A percentile compares a stretch with the other conserved stretches of the same genome.
These are phyloP conservation scores for Chiloscyllium punctatum DNA, from an alignment of 2,797 vertebrate genomes.

Conservation along the genomic window DNA sequence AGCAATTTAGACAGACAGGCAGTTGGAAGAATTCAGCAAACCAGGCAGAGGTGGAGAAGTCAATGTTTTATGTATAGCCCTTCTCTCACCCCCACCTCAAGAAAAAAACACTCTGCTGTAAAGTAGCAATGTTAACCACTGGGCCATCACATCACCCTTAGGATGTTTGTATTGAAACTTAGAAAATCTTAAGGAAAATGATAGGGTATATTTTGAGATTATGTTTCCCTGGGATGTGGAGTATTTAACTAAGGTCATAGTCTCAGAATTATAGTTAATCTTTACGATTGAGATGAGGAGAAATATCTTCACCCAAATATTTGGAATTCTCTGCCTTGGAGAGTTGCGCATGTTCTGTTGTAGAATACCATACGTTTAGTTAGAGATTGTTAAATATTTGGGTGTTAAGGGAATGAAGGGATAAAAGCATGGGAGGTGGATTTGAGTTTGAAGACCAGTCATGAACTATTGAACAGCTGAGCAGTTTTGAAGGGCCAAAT, in stretches of 20 bases:
- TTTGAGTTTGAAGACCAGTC: background rate
- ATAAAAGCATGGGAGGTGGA: background rate
- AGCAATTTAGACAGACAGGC: too few relatives aligned
- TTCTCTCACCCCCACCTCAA: too few relatives aligned
- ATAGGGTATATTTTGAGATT: background rate
- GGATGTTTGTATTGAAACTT: background rate
- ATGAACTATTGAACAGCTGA: background rate
- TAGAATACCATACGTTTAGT: background rate
- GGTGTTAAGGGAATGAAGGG: background rate
- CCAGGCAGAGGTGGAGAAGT: too few relatives aligned
- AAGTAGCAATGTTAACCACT: too few relatives aligned
- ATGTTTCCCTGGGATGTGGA: background rate
- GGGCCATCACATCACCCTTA: too few relatives aligned
- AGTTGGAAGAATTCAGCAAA: too few relatives aligned
- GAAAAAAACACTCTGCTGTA: too few relatives aligned
- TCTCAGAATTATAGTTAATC: background rate
- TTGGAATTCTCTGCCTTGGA: background rate
- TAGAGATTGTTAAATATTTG: background rate
- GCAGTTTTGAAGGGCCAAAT: background rate
- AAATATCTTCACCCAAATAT: background rate
- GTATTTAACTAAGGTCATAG: background rate
- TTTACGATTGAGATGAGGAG: background rate
- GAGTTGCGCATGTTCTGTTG: background rate
- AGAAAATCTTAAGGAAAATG: background rate
- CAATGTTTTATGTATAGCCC: too few relatives aligned